Evolutionary conservation across 1,140 invertebrate genomes (phyloP).

Genomic region (Pseudachorutes palmiensis): DNA sequence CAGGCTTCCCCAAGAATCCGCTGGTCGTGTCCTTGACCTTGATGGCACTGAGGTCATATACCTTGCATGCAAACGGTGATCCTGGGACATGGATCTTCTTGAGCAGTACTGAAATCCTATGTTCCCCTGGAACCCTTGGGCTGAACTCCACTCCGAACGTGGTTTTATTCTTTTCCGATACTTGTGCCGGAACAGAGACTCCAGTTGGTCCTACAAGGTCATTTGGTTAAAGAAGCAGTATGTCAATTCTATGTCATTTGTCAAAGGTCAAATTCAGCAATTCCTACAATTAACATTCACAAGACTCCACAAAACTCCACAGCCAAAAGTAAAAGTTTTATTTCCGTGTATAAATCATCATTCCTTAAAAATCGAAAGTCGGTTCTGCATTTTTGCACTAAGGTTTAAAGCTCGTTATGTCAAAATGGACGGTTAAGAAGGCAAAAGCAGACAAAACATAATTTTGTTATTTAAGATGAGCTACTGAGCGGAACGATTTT

Average conservation of each 20-base stretch:
- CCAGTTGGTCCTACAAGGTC: conserved; percentile 66
- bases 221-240: conserved; percentile 23
- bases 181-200: conserved; percentile 75
- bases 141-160: conserved; percentile 79
- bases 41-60: conserved; percentile 89
- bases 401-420: no score
- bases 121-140: conserved; percentile 77
- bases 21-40: conserved; percentile 83
- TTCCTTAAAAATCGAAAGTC: no score
- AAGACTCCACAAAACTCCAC: no score
- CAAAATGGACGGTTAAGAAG: no score
- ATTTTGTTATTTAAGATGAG: no score
- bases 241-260: conserved; percentile 17
- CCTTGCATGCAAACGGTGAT: conserved; percentile 86
- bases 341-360: no score
- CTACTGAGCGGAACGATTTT: no score
- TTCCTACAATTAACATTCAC: not conserved
- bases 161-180: conserved; percentile 59
- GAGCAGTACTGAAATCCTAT: conserved; percentile 68
- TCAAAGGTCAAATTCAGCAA: not conserved
- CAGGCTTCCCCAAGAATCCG: conserved; percentile 83
- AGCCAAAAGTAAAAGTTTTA: no score
- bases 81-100: conserved; percentile 55
- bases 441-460: no score
- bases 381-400: no score